phyloP scores from a whole-genome alignment of 2,888 invertebrate genomes.

The Thymelicus lineola region DNA sequence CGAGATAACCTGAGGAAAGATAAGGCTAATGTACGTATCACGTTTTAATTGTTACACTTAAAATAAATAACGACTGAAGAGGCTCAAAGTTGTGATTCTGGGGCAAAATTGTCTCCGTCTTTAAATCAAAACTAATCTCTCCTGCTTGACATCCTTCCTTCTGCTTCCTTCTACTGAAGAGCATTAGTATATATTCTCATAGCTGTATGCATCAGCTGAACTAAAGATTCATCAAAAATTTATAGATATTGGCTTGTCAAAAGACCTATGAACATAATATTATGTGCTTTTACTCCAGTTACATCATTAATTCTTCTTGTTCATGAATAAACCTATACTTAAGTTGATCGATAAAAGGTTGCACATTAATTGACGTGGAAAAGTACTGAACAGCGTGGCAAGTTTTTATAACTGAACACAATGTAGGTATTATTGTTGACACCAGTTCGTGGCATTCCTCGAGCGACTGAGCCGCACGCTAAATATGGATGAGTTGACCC shows the following conservation, averaged over 20 bases:
- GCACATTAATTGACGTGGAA: slow-evolving; percentile 15
- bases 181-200: too few species aligned
- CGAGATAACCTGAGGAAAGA: slow-evolving; percentile 90
- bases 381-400: slow-evolving; percentile 23
- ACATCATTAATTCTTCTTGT: neutral
- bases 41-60: neutral
- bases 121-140: too few species aligned
- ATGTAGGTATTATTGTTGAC: slow-evolving; percentile 52
- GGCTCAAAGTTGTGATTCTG: too few species aligned
- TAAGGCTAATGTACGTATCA: slow-evolving; percentile 88
- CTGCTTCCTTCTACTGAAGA: too few species aligned
- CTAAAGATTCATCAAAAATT: neutral
- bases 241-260: too few species aligned
- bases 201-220: neutral
- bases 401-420: slow-evolving; percentile 28
- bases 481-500: slow-evolving; percentile 93
- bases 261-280: neutral
- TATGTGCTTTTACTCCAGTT: neutral
- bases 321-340: neutral
- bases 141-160: too few species aligned
- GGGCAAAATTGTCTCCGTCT: too few species aligned
- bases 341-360: neutral
- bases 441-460: slow-evolving; percentile 91
- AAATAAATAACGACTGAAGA: too few species aligned
- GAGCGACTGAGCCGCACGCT: slow-evolving; percentile 93